Conservation (phyloP, 2,888 invertebrate species). For the Minunthozetes semirufus region DNA sequence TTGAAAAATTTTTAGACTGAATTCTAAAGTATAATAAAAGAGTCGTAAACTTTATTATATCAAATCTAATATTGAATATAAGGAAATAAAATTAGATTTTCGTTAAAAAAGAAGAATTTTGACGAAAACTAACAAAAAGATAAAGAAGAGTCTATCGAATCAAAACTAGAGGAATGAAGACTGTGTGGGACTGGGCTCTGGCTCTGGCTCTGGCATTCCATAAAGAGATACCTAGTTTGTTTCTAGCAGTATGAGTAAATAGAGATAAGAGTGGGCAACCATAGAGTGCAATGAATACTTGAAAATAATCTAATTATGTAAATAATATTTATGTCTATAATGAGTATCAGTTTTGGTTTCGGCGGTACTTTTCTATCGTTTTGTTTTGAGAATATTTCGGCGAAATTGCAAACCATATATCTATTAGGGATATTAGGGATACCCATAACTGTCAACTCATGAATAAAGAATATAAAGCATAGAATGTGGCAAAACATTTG, state of each 20-base stretch:
- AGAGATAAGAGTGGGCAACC: background rate
- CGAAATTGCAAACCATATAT: background rate
- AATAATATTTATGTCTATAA: background rate
- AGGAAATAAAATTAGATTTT: background rate
- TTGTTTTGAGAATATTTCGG: background rate
- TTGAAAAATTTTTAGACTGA: background rate
- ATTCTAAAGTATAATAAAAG: background rate
- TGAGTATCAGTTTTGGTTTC: background rate
- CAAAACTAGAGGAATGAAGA: background rate
- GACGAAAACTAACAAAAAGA: background rate
- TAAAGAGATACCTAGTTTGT: background rate
- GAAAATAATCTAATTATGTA: background rate
- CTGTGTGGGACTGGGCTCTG: background rate
- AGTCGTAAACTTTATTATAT: constrained; percentile 9
- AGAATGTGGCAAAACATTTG: background rate
- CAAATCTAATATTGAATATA: background rate
- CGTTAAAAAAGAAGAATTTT: background rate
- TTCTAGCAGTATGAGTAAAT: background rate
- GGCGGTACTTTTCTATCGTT: background rate
- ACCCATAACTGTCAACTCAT: background rate
- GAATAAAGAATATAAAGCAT: background rate
- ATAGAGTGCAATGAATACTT: background rate
- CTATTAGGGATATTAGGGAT: background rate
- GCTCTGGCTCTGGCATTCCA: background rate
- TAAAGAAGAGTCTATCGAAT: background rate